Percentiles rank a stretch among this genome's conserved stretches.
These are phyloP conservation scores for Drosophila prostipennis DNA, from an alignment of 2,888 invertebrate species.

Conservation along the genomic window DNA sequence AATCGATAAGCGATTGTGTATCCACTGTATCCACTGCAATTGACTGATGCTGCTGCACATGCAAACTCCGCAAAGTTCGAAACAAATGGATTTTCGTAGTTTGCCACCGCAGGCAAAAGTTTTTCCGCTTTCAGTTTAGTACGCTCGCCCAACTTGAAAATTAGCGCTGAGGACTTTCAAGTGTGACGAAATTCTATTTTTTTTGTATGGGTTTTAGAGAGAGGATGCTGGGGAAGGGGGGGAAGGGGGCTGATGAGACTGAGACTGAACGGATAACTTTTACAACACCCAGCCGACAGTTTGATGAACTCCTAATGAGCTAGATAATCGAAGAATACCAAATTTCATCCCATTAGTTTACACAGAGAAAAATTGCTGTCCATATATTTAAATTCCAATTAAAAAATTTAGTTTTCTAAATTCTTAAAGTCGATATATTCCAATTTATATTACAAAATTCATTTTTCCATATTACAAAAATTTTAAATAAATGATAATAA, in stretches of 20 bases:
- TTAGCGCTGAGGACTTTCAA: conserved; percentile 66
- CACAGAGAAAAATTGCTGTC: neutral
- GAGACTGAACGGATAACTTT: conserved; percentile 51
- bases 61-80: conserved; percentile 69
- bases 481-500: too few species aligned
- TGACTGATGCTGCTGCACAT: conserved; percentile 62
- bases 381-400: neutral
- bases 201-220: too few species aligned
- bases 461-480: neutral
- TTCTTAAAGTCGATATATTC: too few species aligned
- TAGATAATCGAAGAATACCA: conserved; percentile 53
- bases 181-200: conserved; percentile 45
- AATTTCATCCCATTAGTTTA: neutral
- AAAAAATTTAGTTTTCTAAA: too few species aligned
- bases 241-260: too few species aligned
- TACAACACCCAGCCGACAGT: conserved; percentile 17
- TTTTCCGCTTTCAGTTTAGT: conserved; percentile 18
- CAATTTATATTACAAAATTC: neutral
- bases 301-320: conserved; percentile 75
- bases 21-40: conserved; percentile 36
- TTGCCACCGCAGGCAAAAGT: conserved; percentile 54
- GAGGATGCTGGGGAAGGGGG: too few species aligned
- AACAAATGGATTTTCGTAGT: conserved; percentile 77
- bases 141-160: conserved; percentile 62
- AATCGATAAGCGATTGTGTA: conserved; percentile 34